These are phyloP conservation scores for Helarctos malayanus DNA, from an alignment of 2,797 vertebrate genomes.

Conservation along the genomic window DNA sequence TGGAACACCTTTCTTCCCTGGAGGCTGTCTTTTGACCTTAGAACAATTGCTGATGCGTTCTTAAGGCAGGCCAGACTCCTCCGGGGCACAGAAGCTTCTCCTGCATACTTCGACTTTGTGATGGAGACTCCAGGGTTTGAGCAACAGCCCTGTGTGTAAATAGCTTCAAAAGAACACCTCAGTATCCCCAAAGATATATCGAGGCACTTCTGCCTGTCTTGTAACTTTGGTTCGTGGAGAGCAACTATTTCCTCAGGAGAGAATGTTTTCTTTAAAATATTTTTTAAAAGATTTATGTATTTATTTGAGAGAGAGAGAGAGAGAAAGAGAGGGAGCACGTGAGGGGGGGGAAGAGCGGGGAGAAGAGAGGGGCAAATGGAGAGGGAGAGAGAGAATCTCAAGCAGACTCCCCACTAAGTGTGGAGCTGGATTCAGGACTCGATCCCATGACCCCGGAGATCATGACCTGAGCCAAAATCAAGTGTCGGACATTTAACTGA, in stretches of 20 bases:
- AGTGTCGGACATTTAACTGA: neutral
- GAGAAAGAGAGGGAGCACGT: neutral
- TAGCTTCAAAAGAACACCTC: neutral
- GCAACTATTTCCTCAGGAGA: neutral
- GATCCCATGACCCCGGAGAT: neutral
- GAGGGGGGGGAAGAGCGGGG: neutral
- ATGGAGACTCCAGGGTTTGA: neutral
- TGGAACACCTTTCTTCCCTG: neutral
- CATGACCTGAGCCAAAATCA: neutral
- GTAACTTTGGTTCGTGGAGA: neutral
- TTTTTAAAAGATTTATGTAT: too few relatives aligned
- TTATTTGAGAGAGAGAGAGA: neutral
- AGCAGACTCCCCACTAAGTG: neutral
- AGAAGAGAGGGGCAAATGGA: neutral
- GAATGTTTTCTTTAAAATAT: neutral
- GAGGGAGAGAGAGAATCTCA: neutral
- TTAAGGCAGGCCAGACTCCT: neutral
- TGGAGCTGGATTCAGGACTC: neutral
- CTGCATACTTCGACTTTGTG: neutral
- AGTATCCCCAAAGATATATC: neutral
- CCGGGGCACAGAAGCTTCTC: neutral
- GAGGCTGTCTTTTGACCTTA: neutral
- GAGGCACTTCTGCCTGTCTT: neutral
- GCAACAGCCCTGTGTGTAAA: neutral
- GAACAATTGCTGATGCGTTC: neutral